These are phyloP conservation scores for Malthinus seriepunctatus DNA, from an alignment of 2,888 invertebrate genomes.

Conservation along the genomic window DNA sequence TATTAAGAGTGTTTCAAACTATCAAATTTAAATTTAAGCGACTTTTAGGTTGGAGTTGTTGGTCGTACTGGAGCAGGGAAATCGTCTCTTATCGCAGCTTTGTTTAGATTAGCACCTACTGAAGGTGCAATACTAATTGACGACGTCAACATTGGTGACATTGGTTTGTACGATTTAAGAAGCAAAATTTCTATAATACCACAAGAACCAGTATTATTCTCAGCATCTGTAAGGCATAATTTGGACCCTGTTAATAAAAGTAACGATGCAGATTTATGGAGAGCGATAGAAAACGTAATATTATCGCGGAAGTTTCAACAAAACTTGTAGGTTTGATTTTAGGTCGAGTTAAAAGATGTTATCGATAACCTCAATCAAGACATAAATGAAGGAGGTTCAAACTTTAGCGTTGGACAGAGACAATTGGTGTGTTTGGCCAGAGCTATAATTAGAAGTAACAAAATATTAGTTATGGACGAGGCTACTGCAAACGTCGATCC, in stretches of 20 bases:
- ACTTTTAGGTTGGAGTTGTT: conserved; percentile 75
- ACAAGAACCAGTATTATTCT: conserved; percentile 88
- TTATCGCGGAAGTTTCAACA: conserved; percentile 2
- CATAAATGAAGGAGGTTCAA: conserved; percentile 78
- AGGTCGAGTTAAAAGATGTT: conserved; percentile 76
- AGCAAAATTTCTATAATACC: conserved; percentile 89
- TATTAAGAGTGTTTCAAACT: no score
- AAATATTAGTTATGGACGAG: conserved; percentile 84
- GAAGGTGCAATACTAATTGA: conserved; percentile 80
- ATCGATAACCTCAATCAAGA: conserved; percentile 67
- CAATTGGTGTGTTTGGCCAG: conserved; percentile 87
- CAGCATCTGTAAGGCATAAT: conserved; percentile 81
- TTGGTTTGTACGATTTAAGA: conserved; percentile 78
- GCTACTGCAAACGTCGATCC: conserved; percentile 92
- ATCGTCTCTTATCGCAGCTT: conserved; percentile 78
- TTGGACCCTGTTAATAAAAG: conserved; percentile 81
- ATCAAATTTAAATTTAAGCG: no score
- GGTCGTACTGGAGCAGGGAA: conserved; percentile 90
- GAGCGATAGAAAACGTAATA: conserved; percentile 68
- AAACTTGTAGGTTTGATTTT: conserved; percentile 17
- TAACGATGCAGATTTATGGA: conserved; percentile 76
- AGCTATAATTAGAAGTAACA: conserved; percentile 79
- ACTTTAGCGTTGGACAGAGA: conserved; percentile 87
- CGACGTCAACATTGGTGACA: conserved; percentile 67
- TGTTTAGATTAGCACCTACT: conserved; percentile 81